Evolutionary conservation across 2,113 vertebrate genomes (phyloP), one percentile per base, ranked within the genome.

Genomic region (Pelodiscus sinensis): DNA sequence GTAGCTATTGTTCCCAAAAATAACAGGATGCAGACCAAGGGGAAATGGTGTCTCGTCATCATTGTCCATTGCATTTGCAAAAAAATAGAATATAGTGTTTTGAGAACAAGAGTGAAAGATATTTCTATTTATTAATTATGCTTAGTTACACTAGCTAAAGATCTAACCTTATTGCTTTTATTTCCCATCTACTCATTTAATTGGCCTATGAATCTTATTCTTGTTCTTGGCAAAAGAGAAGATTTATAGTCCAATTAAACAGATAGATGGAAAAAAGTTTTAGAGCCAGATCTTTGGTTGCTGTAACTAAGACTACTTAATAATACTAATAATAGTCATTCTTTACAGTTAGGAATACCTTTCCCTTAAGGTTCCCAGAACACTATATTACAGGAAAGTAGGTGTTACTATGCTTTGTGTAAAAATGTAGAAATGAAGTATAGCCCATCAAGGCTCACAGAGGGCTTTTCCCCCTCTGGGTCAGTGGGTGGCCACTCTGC

Each of bases 1-100:
- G 87, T 27, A 90, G 44, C 78, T 92, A 94, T 97, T 94, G 94
- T 94, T 95, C 94, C 89, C 31, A 87, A 90, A 92, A 92, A 71
- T 35, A 77, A 88, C 94, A 90, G 96, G 96, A 97, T 94, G 86
- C 82, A 96, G 94, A 95, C 80, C 52, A 79, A 79, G 44, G 81
- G 90, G 93, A 96, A 96, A 93, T 57, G 51, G 62, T 92, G 89
- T 90, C 84, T 93, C 52, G 81, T 88, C 87, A 80, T 88, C 57
- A 91, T 88, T 93, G 78, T 54, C 90, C 77, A 38, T 55, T 79
- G 8, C 35, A 78, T 31, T 44, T 77, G 73, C 13, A 62, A 27
- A 29, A 27, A 29, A 8, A n/a, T 65, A 65, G 31, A 18, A 16
- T 54, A 29, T 14, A 15, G 22, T 55, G 44, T 8, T 75, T 92